These are phyloP conservation scores for Holothuria leucospilota DNA, from an alignment of 53 echinoderm and acorn worm genomes.

Conservation along the genomic window DNA sequence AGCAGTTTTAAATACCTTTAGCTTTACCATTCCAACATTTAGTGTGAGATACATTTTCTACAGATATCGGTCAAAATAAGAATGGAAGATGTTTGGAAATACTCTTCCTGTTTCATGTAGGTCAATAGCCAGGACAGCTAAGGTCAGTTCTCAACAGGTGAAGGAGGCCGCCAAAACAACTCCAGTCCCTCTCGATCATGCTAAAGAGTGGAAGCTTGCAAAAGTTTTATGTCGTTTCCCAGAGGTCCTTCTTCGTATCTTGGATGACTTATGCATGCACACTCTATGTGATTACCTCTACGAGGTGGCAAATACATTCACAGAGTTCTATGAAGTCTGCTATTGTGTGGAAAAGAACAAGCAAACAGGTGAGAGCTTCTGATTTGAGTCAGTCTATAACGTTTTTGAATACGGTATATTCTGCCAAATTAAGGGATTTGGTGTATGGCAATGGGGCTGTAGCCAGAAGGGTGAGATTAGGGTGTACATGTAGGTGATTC, in stretches of 20 bases:
- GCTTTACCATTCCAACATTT: no score
- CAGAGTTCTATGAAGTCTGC: slow-evolving; percentile 97
- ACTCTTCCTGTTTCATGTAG: slow-evolving; percentile 29
- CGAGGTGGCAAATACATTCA: slow-evolving; percentile 94
- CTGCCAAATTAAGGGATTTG: no score
- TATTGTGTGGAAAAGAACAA: slow-evolving; percentile 93
- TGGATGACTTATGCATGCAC: slow-evolving; percentile 88
- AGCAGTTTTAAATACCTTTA: no score
- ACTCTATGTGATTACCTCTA: slow-evolving; percentile 93
- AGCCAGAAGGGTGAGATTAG: no score
- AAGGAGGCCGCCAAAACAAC: slow-evolving; percentile 74
- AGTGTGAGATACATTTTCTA: no score
- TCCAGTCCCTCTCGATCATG: slow-evolving; percentile 68
- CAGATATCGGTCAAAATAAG: no score
- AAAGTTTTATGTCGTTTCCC: slow-evolving; percentile 87
- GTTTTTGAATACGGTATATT: no score
- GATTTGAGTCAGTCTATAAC: no score
- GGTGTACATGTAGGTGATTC: no score
- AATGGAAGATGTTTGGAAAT: background rate
- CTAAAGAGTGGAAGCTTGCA: slow-evolving; percentile 97
- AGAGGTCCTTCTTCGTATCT: slow-evolving; percentile 70
- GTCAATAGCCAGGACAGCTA: slow-evolving; percentile 89
- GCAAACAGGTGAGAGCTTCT: slow-evolving; percentile 67
- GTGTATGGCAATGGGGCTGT: no score
- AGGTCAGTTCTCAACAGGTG: slow-evolving; percentile 63